Evolutionary conservation across 2,797 vertebrate species (phyloP).

Genomic region (Chromis chromis): DNA sequence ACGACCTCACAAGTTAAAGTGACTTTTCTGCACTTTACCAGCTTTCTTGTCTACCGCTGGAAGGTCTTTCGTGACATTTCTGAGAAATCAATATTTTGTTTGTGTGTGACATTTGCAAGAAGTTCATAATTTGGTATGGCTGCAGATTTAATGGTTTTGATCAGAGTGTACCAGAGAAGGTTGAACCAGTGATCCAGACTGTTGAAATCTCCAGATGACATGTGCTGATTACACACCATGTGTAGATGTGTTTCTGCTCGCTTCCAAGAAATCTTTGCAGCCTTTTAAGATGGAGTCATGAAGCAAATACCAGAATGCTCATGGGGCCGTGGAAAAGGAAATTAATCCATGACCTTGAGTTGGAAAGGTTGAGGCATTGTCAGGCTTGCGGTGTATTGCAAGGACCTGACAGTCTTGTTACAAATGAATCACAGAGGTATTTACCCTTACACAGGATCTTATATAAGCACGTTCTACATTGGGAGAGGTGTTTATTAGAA

Average conservation of each 20-base stretch:
- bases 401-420: constrained; percentile 51
- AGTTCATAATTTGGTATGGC: constrained; percentile 66
- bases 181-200: constrained; percentile 72
- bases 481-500: constrained; percentile 35
- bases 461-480: constrained; percentile 32
- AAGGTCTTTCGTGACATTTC: constrained; percentile 73
- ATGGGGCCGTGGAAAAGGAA: constrained; percentile 59
- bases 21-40: constrained; percentile 30
- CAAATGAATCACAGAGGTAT: constrained; percentile 48
- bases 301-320: constrained; percentile 54
- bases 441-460: constrained; percentile 33
- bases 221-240: constrained; percentile 54
- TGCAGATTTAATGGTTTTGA: constrained; percentile 68
- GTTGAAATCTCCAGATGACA: constrained; percentile 57
- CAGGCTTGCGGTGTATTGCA: constrained; percentile 20
- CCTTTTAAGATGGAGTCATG: constrained; percentile 49
- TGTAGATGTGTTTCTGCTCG: constrained; percentile 29
- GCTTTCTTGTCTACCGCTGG: constrained; percentile 23
- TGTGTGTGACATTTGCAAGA: constrained; percentile 77
- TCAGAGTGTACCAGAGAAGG: constrained; percentile 57
- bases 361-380: constrained; percentile 43
- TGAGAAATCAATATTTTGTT: constrained; percentile 72
- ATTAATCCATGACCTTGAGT: constrained; percentile 70
- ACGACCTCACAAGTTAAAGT: constrained; percentile 17
- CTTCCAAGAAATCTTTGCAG: constrained; percentile 43